phyloP scores from a whole-genome alignment of 1,140 invertebrate genomes.

The Solenopsis fugax region DNA sequence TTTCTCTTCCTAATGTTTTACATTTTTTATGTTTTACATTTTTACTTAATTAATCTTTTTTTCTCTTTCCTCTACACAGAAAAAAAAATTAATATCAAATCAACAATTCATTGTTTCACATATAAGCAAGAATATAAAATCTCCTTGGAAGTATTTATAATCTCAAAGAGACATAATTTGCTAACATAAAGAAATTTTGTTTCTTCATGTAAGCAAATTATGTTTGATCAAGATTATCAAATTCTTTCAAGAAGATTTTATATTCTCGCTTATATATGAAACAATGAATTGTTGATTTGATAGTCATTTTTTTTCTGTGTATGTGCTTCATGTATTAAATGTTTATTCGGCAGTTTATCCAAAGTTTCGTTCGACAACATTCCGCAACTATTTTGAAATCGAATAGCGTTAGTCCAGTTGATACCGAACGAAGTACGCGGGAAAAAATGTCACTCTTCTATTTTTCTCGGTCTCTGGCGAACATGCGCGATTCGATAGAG shows the following conservation, averaged over 20 bases:
- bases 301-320: too few species aligned
- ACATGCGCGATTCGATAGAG: background rate
- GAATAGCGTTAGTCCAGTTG: conserved; percentile 24
- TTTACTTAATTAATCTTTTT: background rate
- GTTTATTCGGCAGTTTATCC: background rate
- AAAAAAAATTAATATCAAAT: too few species aligned
- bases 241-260: too few species aligned
- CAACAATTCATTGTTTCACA: too few species aligned
- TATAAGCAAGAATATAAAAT: too few species aligned
- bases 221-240: too few species aligned
- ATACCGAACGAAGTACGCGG: background rate
- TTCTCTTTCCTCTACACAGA: background rate
- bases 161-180: too few species aligned
- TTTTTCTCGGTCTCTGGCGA: background rate
- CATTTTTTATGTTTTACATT: conserved; percentile 8
- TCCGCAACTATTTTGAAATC: conserved; percentile 11
- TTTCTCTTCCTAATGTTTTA: background rate
- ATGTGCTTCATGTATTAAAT: background rate
- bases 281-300: too few species aligned
- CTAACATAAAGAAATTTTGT: too few species aligned
- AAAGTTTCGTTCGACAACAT: background rate
- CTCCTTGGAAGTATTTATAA: too few species aligned
- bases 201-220: too few species aligned
- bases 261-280: too few species aligned
- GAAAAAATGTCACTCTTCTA: background rate